These are phyloP conservation scores for Platerodrilus igneus DNA, from an alignment of 2,888 invertebrate genomes.

Conservation along the genomic window DNA sequence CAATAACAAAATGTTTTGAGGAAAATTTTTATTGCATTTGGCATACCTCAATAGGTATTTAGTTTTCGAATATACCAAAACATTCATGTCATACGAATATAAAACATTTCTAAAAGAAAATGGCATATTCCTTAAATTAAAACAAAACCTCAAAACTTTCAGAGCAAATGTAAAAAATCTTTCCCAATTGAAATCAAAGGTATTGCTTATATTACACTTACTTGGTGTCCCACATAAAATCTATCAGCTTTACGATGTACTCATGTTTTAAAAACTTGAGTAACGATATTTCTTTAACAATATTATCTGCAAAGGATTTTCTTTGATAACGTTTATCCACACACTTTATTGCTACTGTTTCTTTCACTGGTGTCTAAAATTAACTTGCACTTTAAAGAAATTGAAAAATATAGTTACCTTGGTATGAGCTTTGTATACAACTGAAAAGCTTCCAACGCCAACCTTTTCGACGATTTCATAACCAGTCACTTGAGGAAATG, in stretches of 20 bases:
- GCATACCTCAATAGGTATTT: too few species aligned
- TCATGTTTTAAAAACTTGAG: slow-evolving; percentile 74
- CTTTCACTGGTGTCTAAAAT: slow-evolving; percentile 47
- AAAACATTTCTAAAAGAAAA: too few species aligned
- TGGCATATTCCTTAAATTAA: too few species aligned
- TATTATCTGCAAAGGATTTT: slow-evolving; percentile 66
- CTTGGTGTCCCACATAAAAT: slow-evolving; percentile 76
- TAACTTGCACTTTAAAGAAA: neutral
- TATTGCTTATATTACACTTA: too few species aligned
- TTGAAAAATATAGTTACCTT: slow-evolving; percentile 50
- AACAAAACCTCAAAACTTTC: too few species aligned
- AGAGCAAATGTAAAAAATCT: too few species aligned
- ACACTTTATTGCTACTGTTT: slow-evolving; percentile 72
- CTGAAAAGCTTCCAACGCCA: slow-evolving; percentile 79
- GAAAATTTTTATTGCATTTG: too few species aligned
- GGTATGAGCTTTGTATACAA: slow-evolving; percentile 74
- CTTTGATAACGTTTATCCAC: slow-evolving; percentile 63
- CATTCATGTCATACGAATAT: too few species aligned
- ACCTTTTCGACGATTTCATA: slow-evolving; percentile 70
- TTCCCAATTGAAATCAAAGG: too few species aligned
- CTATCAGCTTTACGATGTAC: slow-evolving; percentile 76
- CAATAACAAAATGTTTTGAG: too few species aligned
- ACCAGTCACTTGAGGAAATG: slow-evolving; percentile 59
- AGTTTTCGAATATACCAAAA: neutral
- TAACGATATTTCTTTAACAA: slow-evolving; percentile 76